Conservation (phyloP, 2,797 vertebrate species). For the Simalia tracyae region DNA sequence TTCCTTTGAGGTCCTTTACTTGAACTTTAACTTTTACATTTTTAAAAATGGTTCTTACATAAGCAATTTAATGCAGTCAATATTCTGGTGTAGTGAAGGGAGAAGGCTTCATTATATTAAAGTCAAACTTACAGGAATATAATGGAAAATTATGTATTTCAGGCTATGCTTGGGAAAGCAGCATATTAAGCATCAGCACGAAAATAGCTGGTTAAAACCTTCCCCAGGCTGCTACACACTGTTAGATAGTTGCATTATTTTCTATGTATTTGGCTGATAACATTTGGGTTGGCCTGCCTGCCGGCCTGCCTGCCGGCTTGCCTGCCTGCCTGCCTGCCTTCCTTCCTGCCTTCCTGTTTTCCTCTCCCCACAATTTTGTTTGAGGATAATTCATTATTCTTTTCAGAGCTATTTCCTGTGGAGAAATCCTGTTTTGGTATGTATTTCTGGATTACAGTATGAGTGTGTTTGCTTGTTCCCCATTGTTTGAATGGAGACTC, state of each 20-base stretch:
- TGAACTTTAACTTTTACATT: slow-evolving; percentile 50
- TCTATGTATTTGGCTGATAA: slow-evolving; percentile 48
- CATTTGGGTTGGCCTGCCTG: slow-evolving; percentile 18
- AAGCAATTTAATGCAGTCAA: slow-evolving; percentile 54
- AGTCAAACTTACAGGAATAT: slow-evolving; percentile 70
- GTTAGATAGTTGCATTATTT: slow-evolving; percentile 53
- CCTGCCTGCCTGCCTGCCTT: background rate
- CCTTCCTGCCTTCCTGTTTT: no score
- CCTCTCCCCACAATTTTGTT: slow-evolving; percentile 6
- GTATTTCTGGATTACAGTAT: background rate
- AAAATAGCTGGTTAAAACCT: slow-evolving; percentile 66
- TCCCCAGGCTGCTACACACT: slow-evolving; percentile 54
- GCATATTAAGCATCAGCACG: slow-evolving; percentile 53
- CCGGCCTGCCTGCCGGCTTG: background rate
- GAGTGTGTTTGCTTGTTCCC: background rate
- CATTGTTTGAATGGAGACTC: background rate
- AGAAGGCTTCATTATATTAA: slow-evolving; percentile 69
- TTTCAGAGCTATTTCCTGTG: slow-evolving; percentile 7
- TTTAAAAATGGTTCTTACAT: slow-evolving; percentile 35
- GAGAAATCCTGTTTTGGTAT: slow-evolving; percentile 9
- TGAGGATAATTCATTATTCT: background rate
- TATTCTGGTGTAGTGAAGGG: slow-evolving; percentile 65
- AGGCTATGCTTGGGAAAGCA: slow-evolving; percentile 53
- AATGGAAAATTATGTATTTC: slow-evolving; percentile 73
- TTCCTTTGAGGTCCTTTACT: slow-evolving; percentile 43